phyloP scores from a whole-genome alignment of 2,797 vertebrate species.

The Ceryle rudis region DNA sequence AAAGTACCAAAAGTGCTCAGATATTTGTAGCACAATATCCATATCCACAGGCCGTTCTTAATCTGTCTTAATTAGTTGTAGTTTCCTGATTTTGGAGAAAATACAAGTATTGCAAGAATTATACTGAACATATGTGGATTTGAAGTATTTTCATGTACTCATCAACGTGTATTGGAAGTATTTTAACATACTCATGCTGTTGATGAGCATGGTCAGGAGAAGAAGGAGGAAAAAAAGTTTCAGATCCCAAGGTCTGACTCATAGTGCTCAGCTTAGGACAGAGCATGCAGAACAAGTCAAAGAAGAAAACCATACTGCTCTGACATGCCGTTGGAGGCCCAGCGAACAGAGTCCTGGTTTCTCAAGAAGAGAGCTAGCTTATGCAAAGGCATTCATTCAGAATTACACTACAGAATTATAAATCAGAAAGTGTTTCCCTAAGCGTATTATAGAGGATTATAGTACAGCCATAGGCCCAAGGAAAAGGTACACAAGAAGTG shows the following conservation, averaged over 20 bases:
- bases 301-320: background rate
- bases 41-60: accelerated
- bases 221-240: background rate
- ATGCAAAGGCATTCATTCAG: background rate
- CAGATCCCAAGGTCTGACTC: background rate
- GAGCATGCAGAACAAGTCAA: background rate
- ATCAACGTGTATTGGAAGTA: background rate
- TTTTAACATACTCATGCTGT: background rate
- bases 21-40: background rate
- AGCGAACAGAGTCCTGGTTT: background rate
- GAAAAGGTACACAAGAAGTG: background rate
- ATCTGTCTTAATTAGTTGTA: background rate
- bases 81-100: background rate
- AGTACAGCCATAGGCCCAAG: background rate
- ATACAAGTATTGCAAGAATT: background rate
- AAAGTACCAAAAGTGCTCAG: background rate
- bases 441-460: background rate
- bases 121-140: background rate
- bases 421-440: background rate
- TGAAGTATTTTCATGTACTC: background rate
- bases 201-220: background rate
- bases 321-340: accelerated
- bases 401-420: background rate
- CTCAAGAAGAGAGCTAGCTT: accelerated
- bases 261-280: background rate